phyloP scores from a whole-genome alignment of 2,113 vertebrate genomes.

The Acrocephalus arundinaceus region DNA sequence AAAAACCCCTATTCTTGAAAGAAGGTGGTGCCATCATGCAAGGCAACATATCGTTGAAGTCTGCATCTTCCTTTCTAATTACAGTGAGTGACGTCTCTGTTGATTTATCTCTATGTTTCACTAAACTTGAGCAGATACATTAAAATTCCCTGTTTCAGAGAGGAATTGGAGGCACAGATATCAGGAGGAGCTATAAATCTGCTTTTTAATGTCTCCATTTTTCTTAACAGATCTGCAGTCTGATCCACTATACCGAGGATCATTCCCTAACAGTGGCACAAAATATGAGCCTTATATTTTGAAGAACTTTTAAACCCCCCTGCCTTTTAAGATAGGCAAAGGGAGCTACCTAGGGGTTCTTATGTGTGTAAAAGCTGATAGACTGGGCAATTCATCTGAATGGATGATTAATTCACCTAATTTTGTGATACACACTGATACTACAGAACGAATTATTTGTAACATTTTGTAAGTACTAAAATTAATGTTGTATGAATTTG shows the following conservation, averaged over 20 bases:
- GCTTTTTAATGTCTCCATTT: background rate
- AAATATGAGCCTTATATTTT: slow-evolving; percentile 21
- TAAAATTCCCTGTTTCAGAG: background rate
- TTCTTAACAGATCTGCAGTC: background rate
- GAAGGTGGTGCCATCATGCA: background rate
- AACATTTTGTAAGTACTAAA: slow-evolving; percentile 77
- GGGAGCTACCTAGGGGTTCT: background rate
- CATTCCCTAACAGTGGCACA: background rate
- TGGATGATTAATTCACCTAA: slow-evolving; percentile 71
- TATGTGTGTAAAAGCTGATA: background rate
- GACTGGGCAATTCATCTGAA: slow-evolving; percentile 10
- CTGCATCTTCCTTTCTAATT: background rate
- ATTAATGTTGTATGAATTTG: slow-evolving; percentile 77
- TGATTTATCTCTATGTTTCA: background rate
- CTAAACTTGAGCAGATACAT: background rate
- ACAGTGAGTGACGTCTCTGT: background rate
- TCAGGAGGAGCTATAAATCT: background rate
- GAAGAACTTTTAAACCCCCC: background rate
- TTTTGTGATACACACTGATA: slow-evolving; percentile 2
- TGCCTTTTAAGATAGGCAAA: background rate
- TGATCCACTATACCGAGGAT: background rate
- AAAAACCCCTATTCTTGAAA: background rate
- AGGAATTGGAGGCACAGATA: background rate
- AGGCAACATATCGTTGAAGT: background rate
- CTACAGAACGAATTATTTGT: slow-evolving; percentile 66